Conservation (phyloP, 2,797 vertebrate species). For the Halcyon badia region DNA sequence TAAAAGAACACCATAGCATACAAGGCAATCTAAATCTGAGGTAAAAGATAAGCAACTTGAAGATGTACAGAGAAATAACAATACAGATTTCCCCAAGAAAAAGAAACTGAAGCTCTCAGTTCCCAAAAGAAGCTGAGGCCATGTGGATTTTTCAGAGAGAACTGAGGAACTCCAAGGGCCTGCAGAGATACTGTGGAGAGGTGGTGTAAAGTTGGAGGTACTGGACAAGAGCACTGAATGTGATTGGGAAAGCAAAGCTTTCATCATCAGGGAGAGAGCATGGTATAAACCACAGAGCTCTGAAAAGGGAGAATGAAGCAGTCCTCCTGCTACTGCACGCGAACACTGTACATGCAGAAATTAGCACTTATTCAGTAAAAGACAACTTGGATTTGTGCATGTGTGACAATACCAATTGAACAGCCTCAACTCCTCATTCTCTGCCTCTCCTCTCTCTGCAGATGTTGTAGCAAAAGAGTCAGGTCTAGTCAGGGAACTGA, state of each 20-base stretch:
- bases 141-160: background rate
- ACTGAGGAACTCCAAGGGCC: background rate
- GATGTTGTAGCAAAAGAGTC: background rate
- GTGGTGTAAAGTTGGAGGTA: background rate
- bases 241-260: background rate
- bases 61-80: background rate
- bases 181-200: background rate
- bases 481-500: background rate
- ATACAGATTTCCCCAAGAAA: background rate
- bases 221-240: background rate
- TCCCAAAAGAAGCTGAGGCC: background rate
- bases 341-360: background rate
- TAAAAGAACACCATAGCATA: background rate
- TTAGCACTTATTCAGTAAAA: background rate
- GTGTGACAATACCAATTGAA: background rate
- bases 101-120: background rate
- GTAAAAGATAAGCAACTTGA: background rate
- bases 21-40: background rate
- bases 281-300: background rate
- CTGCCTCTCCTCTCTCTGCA: background rate
- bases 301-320: background rate
- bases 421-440: background rate
- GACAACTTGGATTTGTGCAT: background rate
- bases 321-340: background rate
- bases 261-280: background rate